phyloP scores from a whole-genome alignment of 2,113 vertebrate species.

The Cavia porcellus region DNA sequence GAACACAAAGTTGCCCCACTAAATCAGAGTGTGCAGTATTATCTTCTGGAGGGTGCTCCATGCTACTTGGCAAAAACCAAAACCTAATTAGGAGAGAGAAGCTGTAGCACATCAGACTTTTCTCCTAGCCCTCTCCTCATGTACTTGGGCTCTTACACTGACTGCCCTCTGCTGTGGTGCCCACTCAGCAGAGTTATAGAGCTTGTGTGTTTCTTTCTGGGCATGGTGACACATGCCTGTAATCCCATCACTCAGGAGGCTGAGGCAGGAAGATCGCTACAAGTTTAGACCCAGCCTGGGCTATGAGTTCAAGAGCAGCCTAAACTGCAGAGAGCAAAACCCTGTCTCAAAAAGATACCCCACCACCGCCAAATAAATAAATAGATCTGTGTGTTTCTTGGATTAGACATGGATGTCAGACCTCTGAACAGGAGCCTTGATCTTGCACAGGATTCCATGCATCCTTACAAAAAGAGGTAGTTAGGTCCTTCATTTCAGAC shows the following conservation, averaged over 20 bases:
- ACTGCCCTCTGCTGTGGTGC: not conserved
- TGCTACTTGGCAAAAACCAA: not conserved
- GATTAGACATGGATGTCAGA: not conserved
- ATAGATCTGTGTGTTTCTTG: not conserved
- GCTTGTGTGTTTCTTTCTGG: not conserved
- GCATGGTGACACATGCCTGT: not conserved
- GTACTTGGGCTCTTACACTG: not conserved
- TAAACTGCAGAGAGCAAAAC: no score
- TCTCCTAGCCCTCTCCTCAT: not conserved
- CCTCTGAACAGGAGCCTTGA: not conserved
- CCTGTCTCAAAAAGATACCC: no score
- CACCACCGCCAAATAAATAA: no score
- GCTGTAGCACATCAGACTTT: not conserved
- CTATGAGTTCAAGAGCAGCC: not conserved
- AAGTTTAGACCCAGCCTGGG: not conserved
- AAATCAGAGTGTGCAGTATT: not conserved
- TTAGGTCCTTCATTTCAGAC: not conserved
- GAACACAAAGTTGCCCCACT: not conserved
- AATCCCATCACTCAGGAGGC: no score
- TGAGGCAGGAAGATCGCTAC: not conserved
- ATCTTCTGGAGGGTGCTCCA: not conserved
- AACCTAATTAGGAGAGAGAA: not conserved
- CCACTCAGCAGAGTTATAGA: not conserved
- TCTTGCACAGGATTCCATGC: not conserved
- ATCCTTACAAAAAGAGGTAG: constrained; percentile 9